phyloP scores from a whole-genome alignment of 92 coral and sea anemone species.

The Phenganax marumi region DNA sequence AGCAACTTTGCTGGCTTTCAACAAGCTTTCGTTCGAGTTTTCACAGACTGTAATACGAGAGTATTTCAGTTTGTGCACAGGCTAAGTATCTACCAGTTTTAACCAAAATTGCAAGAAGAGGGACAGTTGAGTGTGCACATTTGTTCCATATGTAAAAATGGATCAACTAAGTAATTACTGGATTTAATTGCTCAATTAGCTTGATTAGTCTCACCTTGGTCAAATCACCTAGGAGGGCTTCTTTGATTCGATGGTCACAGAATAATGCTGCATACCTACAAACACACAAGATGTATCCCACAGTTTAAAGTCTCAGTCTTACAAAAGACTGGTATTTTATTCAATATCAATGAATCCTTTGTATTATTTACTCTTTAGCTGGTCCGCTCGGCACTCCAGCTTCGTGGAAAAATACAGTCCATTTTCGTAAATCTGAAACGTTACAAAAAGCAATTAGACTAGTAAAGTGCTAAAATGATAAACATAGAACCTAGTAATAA shows the following conservation, averaged over 20 bases:
- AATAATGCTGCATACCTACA: constrained; percentile 86
- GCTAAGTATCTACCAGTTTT: no score
- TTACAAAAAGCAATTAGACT: not conserved
- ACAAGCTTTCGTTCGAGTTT: no score
- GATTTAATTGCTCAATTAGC: not conserved
- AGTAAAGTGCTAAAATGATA: not conserved
- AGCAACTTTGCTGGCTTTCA: no score
- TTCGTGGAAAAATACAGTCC: constrained; percentile 81
- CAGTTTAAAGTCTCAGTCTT: not conserved
- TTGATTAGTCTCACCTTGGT: constrained; percentile 62
- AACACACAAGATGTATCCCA: not conserved
- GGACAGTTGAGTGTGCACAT: no score
- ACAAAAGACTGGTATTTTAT: not conserved
- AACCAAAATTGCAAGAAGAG: no score
- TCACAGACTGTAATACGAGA: no score
- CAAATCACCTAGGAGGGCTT: constrained; percentile 80
- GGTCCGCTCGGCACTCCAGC: constrained; percentile 91
- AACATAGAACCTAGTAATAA: not conserved
- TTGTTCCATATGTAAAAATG: not conserved
- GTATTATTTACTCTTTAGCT: constrained; percentile 75
- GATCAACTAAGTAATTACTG: not conserved
- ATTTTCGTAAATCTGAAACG: constrained; percentile 49
- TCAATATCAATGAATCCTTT: not conserved
- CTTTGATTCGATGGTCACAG: constrained; percentile 90
- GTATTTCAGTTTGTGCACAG: no score